These are phyloP conservation scores for Microcaecilia unicolor DNA, from an alignment of 2,797 vertebrate genomes.

Conservation along the genomic window DNA sequence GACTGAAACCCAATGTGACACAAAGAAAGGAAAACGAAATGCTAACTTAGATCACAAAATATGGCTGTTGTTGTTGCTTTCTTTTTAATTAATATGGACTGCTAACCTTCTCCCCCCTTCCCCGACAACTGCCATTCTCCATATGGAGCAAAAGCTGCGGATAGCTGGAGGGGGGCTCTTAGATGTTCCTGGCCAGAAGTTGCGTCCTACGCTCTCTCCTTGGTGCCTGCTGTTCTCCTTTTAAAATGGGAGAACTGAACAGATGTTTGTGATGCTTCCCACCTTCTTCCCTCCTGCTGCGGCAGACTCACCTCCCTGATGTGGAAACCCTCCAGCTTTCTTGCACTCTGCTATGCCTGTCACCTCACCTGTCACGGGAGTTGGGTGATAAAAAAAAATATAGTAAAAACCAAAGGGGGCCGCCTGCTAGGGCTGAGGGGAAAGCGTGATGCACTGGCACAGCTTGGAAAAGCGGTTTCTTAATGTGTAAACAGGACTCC, in stretches of 20 bases:
- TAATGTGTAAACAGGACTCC: not conserved
- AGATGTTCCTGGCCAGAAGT: too few relatives aligned
- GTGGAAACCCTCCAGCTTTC: slow-evolving; percentile 30
- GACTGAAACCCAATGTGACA: too few relatives aligned
- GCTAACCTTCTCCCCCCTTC: too few relatives aligned
- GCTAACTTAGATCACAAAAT: too few relatives aligned
- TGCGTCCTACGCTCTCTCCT: too few relatives aligned
- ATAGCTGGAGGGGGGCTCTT: too few relatives aligned
- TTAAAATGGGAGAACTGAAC: slow-evolving; percentile 10
- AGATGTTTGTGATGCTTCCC: slow-evolving; percentile 34
- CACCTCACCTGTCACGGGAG: slow-evolving; percentile 40
- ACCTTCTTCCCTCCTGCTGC: slow-evolving; percentile 4
- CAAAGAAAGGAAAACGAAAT: too few relatives aligned
- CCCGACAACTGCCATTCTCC: too few relatives aligned
- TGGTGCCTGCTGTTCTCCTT: not conserved
- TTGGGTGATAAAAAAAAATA: slow-evolving; percentile 28
- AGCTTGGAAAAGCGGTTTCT: slow-evolving; percentile 6
- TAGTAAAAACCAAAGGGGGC: not conserved
- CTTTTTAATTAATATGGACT: too few relatives aligned
- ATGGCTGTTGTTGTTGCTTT: too few relatives aligned
- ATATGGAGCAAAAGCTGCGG: too few relatives aligned
- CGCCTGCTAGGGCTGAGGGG: slow-evolving; percentile 6
- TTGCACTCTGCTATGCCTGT: slow-evolving; percentile 12
- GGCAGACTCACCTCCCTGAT: slow-evolving; percentile 21
- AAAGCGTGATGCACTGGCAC: not conserved